Percentiles rank a stretch among this genome's conserved stretches.
These are phyloP conservation scores for Calyptommatus sinebrachiatus DNA, from an alignment of 2,113 vertebrate genomes.

Conservation along the genomic window DNA sequence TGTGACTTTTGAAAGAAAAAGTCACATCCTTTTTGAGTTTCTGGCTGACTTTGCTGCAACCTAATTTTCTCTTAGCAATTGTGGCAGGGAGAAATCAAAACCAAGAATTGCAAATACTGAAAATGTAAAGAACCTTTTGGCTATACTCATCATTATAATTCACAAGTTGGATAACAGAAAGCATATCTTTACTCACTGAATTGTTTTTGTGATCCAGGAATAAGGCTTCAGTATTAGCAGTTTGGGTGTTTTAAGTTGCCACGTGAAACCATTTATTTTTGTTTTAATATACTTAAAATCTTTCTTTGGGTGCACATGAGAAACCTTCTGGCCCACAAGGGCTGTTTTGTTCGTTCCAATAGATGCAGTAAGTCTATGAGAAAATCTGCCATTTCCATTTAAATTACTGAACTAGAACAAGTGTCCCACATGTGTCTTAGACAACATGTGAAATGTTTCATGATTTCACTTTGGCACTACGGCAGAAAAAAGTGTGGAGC, in stretches of 20 bases:
- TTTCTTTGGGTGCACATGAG: background rate
- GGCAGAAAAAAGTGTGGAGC: no score
- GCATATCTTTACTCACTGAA: background rate
- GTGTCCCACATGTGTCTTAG: background rate
- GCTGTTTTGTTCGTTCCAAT: background rate
- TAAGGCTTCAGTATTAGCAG: background rate
- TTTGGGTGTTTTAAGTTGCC: background rate
- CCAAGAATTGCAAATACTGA: background rate
- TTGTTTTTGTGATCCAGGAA: background rate
- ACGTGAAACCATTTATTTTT: background rate
- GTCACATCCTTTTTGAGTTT: conserved; percentile 55
- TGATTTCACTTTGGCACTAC: background rate
- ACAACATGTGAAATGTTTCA: background rate
- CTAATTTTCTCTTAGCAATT: conserved; percentile 37
- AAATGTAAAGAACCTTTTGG: background rate
- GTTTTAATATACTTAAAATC: background rate
- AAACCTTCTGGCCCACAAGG: background rate
- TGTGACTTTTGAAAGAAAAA: conserved; percentile 56
- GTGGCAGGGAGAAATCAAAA: conserved; percentile 38
- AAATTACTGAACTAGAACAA: background rate
- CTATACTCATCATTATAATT: conserved; percentile 1
- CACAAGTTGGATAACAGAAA: conserved; percentile 17
- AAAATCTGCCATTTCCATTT: background rate
- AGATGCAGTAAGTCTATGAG: background rate
- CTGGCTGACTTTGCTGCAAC: conserved; percentile 41